These are phyloP conservation scores for Pseudanteris insignis DNA, from an alignment of 2,888 invertebrate species.

Conservation along the genomic window DNA sequence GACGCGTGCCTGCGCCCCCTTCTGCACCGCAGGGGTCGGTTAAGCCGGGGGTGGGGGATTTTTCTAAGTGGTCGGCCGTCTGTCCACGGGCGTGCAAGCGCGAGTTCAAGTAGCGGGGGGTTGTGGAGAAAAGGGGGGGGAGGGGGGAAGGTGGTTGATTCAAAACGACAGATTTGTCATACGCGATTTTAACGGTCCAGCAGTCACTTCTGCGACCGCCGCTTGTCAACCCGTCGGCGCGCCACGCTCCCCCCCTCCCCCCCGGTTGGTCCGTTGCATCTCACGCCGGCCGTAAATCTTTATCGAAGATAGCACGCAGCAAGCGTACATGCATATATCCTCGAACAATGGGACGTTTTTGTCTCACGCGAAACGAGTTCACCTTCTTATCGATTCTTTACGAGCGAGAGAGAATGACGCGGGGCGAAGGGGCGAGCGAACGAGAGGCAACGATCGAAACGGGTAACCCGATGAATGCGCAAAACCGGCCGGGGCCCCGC, in stretches of 20 bases:
- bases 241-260: not conserved
- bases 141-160: too few relatives aligned
- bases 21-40: too few relatives aligned
- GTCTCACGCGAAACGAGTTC: conserved; percentile 52
- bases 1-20: conserved; percentile 60
- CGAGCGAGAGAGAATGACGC: conserved; percentile 14
- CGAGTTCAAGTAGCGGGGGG: conserved; percentile 25
- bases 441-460: conserved; percentile 21
- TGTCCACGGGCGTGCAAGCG: conserved; percentile 10
- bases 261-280: conserved; percentile 40
- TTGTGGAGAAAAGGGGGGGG: too few relatives aligned
- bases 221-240: conserved; percentile 22
- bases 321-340: conserved; percentile 51
- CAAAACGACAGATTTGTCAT: conserved; percentile 49
- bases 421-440: conserved; percentile 1
- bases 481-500: conserved; percentile 32
- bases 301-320: conserved; percentile 52
- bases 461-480: conserved; percentile 40
- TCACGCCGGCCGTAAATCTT: conserved; percentile 51
- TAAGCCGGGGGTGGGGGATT: conserved; percentile 53
- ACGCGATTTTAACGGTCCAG: conserved; percentile 48
- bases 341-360: conserved; percentile 56
- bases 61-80: conserved; percentile 41
- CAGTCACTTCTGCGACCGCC: conserved; percentile 41
- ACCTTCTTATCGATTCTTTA: conserved; percentile 50